Base-by-base conservation (phyloP, 2,888 invertebrate genomes). In the Leptura quadrifasciata region DNA sequence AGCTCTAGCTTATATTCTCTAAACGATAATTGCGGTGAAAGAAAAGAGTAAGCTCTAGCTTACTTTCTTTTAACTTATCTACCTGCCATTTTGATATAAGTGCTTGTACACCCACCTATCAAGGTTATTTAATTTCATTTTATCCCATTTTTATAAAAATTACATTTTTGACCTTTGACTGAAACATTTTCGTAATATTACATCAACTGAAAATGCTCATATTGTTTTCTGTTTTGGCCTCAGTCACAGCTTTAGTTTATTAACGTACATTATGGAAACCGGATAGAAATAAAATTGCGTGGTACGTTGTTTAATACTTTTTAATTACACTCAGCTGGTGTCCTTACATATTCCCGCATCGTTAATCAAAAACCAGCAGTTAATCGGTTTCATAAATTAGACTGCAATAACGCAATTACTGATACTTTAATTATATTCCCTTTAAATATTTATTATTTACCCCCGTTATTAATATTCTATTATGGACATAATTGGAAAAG, bases 401-500 rank as follows among this genome's bases (percentile, higher is more conserved):
- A 52, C n/a, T 17, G n/a, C 47, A 47, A n/a, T 47, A 47, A 47
- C n/a, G 47, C 47, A 47, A 47, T 47, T 47, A 47, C 47, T 1
- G 47, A 47, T 4, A 47, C 47, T 15, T 47, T 47, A 47, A 47
- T 47, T 47, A 47, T 39, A 2, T 39, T 39, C 15, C 6, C 39
- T 39, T 39, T 12, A 39, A 39, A 39, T 39, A 39, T 47, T 15
- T n/a, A 47, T 47, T 47, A 47, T 20, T 47, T 54, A 47, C 6
- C 9, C 24, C 47, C 17, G 47, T 18, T n/a, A 52, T 54, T 52
- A 47, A 20, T 24, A 39, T 21, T 65, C 65, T 27, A 47, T 54
- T 65, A 39, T 65, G 64, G 69, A 64, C 61, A 63, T 76, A 78
- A 78, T 74, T 78, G 72, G 74, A 76, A 76, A 78, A 78, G 67